Evolutionary conservation across 2,113 vertebrate genomes (phyloP), one percentile per base, ranked within the genome.

Genomic region (Oplegnathus fasciatus): DNA sequence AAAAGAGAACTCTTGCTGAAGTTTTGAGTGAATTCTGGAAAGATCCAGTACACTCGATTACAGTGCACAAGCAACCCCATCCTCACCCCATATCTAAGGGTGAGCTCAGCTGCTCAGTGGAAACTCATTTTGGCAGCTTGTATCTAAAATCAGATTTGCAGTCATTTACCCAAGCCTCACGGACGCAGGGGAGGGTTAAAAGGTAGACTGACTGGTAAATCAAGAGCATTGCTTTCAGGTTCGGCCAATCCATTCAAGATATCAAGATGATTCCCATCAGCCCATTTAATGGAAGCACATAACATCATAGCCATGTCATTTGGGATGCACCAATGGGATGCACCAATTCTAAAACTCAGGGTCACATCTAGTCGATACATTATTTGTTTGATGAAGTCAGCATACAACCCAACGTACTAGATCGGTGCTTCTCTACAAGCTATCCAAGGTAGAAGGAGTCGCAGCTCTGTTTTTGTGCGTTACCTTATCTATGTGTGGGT

Each of bases 401-500:
- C 15, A 34, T 68, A 32, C 22, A 26, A 42, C 6, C n/a, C n/a
- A 67, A 9, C 14, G 6, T 1, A 1, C 26, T 20, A 34, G 10
- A 46, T 1, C 1, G 13, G 46, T 61, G 40, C 11, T 32, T 64
- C 28, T 28, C 6, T 42, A 18, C 10, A 70, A 37, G 52, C 32
- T 8, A 6, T 54, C 44, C 2, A 5, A 30, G 14, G 28, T 1
- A 40, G 52, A 57, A 62, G 42, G 4, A 64, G 37, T 10, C 0
- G 0, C 1, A 1, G 9, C 11, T 18, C 32, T 11, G 15, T 18
- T 28, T 70, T 50, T 22, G 54, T 81, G 50, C 0, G 0, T 86
- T 91, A 98, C 98, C 97, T 99, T 99, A 92, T 99, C 98, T 24
- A 98, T 96, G 0, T 99, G 98, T 0, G 98, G 97, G 69, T 99